Evolutionary conservation across 2,113 vertebrate genomes (phyloP).

Genomic region (Hirundichthys speculiger): DNA sequence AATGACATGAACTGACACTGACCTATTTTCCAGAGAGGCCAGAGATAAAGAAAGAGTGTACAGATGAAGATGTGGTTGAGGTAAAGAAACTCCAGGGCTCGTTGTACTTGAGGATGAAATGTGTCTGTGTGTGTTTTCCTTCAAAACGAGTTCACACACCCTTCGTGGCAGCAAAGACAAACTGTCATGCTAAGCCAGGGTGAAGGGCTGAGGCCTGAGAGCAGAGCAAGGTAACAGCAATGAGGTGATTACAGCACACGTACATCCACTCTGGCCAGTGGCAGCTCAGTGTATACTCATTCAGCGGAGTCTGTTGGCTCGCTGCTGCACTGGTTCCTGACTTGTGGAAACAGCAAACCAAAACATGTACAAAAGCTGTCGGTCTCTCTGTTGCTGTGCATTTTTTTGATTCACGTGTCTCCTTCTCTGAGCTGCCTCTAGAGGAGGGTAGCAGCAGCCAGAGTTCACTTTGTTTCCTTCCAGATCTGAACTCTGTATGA

Average conservation of each 20-base stretch:
- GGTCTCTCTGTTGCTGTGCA: conserved; percentile 40
- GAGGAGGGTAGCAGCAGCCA: conserved; percentile 45
- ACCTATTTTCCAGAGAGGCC: conserved; percentile 63
- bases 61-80: conserved; percentile 49
- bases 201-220: conserved; percentile 30
- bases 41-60: conserved; percentile 53
- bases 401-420: conserved; percentile 48
- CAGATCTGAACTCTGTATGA: conserved; percentile 74
- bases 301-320: conserved; percentile 48
- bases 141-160: conserved; percentile 33
- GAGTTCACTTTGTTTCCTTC: conserved; percentile 67
- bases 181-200: conserved; percentile 35
- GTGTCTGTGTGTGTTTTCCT: conserved; percentile 22
- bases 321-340: conserved; percentile 43
- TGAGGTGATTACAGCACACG: conserved; percentile 36
- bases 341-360: conserved; percentile 63
- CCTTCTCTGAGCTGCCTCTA: conserved; percentile 39
- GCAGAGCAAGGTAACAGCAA: conserved; percentile 37
- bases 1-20: conserved; percentile 58
- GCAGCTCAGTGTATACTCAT: conserved; percentile 47
- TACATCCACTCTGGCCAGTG: conserved; percentile 42
- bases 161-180: conserved; percentile 29
- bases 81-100: conserved; percentile 51
- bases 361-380: conserved; percentile 26
- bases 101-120: conserved; percentile 27